These are phyloP conservation scores for Orchesella flavescens DNA, from an alignment of 2,888 invertebrate genomes.

Conservation along the genomic window DNA sequence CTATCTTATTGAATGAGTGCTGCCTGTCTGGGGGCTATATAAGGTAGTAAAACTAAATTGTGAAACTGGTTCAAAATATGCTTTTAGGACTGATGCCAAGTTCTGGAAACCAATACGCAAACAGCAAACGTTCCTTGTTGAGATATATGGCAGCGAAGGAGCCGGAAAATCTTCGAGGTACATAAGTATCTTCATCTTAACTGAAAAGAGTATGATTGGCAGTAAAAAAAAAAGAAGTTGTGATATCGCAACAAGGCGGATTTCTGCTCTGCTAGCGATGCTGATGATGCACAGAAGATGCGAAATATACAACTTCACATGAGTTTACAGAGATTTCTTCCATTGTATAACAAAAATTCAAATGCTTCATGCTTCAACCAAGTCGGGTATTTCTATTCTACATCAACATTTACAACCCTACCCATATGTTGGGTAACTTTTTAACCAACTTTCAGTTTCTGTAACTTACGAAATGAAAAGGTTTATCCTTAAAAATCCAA, in stretches of 20 bases:
- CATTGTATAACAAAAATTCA: too few relatives aligned
- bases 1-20: not conserved
- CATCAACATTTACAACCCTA: too few relatives aligned
- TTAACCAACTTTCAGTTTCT: too few relatives aligned
- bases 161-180: not conserved
- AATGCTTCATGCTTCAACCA: too few relatives aligned
- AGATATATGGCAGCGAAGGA: not conserved
- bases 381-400: too few relatives aligned
- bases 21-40: slow-evolving; percentile 6
- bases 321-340: too few relatives aligned
- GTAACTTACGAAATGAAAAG: too few relatives aligned
- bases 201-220: not conserved
- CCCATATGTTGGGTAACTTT: too few relatives aligned
- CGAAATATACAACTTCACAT: too few relatives aligned
- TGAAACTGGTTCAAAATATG: slow-evolving; percentile 30
- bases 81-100: slow-evolving; percentile 31
- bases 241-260: not conserved
- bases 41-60: slow-evolving; percentile 31
- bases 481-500: too few relatives aligned
- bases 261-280: slow-evolving; percentile 9
- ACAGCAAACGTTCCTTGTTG: not conserved
- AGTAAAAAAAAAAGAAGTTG: not conserved
- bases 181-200: not conserved
- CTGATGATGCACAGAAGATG: slow-evolving; percentile 18
- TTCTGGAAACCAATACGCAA: slow-evolving; percentile 35